A percentile compares a stretch with the other conserved stretches of the same genome.
Evolutionary conservation across 1,140 invertebrate species (phyloP).

Genomic region (Hesperophylax magnus): DNA sequence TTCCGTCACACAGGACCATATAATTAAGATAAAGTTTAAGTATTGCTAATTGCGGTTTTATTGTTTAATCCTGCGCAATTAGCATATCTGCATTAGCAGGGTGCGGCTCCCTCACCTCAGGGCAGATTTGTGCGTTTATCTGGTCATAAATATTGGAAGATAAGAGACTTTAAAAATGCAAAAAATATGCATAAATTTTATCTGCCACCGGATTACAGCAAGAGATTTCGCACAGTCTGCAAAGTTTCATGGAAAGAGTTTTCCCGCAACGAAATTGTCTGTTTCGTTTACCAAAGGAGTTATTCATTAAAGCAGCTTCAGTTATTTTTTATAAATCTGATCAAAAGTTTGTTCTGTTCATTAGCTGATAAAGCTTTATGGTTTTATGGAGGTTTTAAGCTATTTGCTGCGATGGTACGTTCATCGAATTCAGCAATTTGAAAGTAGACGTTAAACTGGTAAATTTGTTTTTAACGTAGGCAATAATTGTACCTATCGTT

Average conservation of each 20-base stretch:
- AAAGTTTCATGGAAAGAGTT: slow-evolving; percentile 50
- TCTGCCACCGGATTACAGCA: slow-evolving; percentile 48
- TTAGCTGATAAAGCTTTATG: background rate
- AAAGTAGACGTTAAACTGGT: no score
- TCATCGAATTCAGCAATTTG: no score
- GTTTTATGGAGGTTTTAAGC: no score
- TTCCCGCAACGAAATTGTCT: slow-evolving; percentile 34
- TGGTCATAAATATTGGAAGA: slow-evolving; percentile 58
- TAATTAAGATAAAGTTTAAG: slow-evolving; percentile 59
- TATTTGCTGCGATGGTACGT: no score
- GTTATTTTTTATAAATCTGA: background rate
- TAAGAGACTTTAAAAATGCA: slow-evolving; percentile 51
- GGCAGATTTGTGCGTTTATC: slow-evolving; percentile 55
- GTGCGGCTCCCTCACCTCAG: slow-evolving; percentile 27
- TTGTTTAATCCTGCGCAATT: slow-evolving; percentile 57
- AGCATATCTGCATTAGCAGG: slow-evolving; percentile 56
- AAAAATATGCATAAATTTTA: slow-evolving; percentile 51
- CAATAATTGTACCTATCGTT: no score
- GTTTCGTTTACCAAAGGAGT: slow-evolving; percentile 28
- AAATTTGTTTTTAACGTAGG: no score
- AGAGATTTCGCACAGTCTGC: slow-evolving; percentile 43
- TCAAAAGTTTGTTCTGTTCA: background rate
- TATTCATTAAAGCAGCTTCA: slow-evolving; percentile 23
- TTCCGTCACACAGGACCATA: slow-evolving; percentile 28
- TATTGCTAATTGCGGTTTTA: slow-evolving; percentile 59